A percentile compares a stretch with the other conserved stretches of the same genome.
phyloP scores from a whole-genome alignment of 1,140 invertebrate genomes.

The Euborellia annulipes region DNA sequence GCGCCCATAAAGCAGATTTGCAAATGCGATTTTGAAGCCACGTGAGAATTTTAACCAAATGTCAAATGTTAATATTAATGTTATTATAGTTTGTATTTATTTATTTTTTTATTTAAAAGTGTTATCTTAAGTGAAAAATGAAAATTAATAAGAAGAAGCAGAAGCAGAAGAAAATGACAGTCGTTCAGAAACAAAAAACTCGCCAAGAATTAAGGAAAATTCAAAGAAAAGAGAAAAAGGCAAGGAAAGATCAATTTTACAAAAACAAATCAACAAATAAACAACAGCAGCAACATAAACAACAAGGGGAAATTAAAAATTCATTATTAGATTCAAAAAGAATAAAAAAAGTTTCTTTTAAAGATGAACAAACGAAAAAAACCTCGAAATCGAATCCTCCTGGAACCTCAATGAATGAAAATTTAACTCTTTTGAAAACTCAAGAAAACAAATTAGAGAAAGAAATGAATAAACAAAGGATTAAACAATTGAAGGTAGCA shows the following conservation, averaged over 20 bases:
- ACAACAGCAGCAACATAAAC: slow-evolving; percentile 14
- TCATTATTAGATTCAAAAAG: slow-evolving; percentile 16
- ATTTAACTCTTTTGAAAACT: slow-evolving; percentile 7
- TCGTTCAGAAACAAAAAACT: no score
- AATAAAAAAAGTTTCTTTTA: slow-evolving; percentile 16
- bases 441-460: slow-evolving; percentile 27
- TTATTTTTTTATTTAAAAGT: no score
- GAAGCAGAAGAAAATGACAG: no score
- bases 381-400: background rate
- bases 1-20: no score
- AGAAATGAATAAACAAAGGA: slow-evolving; percentile 38
- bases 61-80: no score
- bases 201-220: slow-evolving; percentile 45
- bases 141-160: no score
- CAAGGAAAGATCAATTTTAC: slow-evolving; percentile 31
- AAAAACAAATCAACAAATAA: slow-evolving; percentile 23
- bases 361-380: background rate
- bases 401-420: background rate
- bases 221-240: slow-evolving; percentile 34
- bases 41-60: no score
- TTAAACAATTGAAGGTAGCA: slow-evolving; percentile 44
- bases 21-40: no score
- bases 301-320: slow-evolving; percentile 11
- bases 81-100: no score
- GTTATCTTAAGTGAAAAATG: no score